Conservation (phyloP, 2,113 vertebrate species). For the Rhynchomys soricoides region DNA sequence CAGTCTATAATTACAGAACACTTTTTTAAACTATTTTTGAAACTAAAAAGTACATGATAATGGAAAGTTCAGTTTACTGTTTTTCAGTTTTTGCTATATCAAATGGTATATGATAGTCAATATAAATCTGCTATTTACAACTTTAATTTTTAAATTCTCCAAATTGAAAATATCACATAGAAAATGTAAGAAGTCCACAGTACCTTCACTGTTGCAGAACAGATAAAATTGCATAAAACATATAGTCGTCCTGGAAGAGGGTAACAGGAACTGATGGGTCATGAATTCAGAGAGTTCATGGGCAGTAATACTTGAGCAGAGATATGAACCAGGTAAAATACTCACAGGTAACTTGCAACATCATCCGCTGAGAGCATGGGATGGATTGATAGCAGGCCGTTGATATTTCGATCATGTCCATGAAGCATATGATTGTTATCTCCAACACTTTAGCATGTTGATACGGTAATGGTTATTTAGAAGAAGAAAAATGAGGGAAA, state of each 20-base stretch:
- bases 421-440: constrained; percentile 37
- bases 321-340: neutral
- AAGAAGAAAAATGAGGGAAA: neutral
- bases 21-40: neutral
- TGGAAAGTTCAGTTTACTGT: neutral
- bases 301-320: neutral
- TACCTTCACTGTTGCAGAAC: neutral
- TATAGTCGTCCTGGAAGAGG: neutral
- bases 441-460: neutral
- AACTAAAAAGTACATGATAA: neutral
- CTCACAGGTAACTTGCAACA: neutral
- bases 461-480: constrained; percentile 39
- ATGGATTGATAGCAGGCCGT: neutral
- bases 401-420: constrained; percentile 40
- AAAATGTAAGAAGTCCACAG: no score
- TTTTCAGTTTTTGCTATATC: no score
- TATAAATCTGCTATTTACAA: no score
- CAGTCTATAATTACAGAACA: neutral
- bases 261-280: neutral
- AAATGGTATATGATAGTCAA: neutral
- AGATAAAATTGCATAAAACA: neutral
- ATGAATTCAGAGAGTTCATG: neutral
- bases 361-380: neutral
- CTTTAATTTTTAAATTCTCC: neutral
- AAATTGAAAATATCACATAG: neutral